A percentile compares a stretch with the other conserved stretches of the same genome.
Conservation (phyloP, 2,888 invertebrate genomes). For the Microplitis manilae region DNA sequence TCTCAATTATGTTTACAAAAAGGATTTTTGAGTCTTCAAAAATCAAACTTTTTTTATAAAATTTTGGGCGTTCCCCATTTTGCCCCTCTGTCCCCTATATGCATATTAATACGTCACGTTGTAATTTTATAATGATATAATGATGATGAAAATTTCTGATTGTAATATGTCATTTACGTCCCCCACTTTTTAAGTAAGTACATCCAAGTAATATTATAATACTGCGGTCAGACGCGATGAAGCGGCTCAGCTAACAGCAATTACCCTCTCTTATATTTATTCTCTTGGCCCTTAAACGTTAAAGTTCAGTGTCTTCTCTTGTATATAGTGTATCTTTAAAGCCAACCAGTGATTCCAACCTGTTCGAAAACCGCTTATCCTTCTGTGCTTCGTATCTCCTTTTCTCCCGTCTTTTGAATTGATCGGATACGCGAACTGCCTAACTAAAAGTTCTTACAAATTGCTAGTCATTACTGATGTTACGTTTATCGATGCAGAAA, state of each 20-base stretch:
- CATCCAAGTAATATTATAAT: slow-evolving; percentile 21
- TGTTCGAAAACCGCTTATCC: slow-evolving; percentile 49
- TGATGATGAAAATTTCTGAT: not conserved
- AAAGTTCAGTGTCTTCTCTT: slow-evolving; percentile 28
- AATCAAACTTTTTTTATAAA: too few relatives aligned
- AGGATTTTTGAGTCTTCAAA: too few relatives aligned
- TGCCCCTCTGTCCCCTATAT: not conserved
- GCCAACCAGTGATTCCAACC: slow-evolving; percentile 45
- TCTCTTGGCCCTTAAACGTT: slow-evolving; percentile 26
- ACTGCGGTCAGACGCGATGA: slow-evolving; percentile 26
- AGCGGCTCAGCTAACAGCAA: slow-evolving; percentile 48
- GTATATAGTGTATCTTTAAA: slow-evolving; percentile 19
- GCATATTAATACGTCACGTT: not conserved
- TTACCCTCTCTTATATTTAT: slow-evolving; percentile 44
- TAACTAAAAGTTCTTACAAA: slow-evolving; percentile 69
- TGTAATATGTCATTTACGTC: not conserved
- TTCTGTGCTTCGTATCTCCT: slow-evolving; percentile 26
- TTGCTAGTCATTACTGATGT: slow-evolving; percentile 68
- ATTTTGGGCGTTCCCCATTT: too few relatives aligned
- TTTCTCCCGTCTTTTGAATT: slow-evolving; percentile 42
- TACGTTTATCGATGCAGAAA: slow-evolving; percentile 65
- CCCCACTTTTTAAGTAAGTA: slow-evolving; percentile 27
- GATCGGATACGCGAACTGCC: slow-evolving; percentile 57
- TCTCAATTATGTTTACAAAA: too few relatives aligned
- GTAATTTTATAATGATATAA: not conserved